phyloP scores from a whole-genome alignment of 2,113 vertebrate species.

The Poecilia latipinna region DNA sequence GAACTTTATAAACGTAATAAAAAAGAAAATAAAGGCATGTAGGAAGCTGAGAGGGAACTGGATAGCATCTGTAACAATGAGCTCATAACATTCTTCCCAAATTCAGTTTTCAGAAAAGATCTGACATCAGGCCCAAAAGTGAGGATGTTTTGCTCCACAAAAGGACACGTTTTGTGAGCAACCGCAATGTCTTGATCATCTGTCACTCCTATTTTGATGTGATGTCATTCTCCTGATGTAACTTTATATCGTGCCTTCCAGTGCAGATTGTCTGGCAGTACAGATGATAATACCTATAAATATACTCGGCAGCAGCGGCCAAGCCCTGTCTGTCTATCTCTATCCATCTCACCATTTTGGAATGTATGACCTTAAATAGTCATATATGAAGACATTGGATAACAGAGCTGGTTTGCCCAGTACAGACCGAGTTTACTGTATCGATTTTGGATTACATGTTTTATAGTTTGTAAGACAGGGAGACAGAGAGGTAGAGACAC shows the following conservation, averaged over 20 bases:
- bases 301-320: constrained; percentile 46
- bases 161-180: constrained; percentile 60
- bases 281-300: constrained; percentile 73
- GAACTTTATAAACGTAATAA: constrained; percentile 21
- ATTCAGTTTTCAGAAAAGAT: constrained; percentile 40
- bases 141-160: constrained; percentile 56
- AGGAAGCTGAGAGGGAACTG: constrained; percentile 8
- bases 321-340: constrained; percentile 56
- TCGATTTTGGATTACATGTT: background rate
- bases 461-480: background rate
- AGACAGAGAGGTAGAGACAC: too few species aligned
- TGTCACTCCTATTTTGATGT: constrained; percentile 63
- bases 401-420: constrained; percentile 30
- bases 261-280: constrained; percentile 49
- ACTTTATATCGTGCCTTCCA: constrained; percentile 60
- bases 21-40: background rate
- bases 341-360: constrained; percentile 71
- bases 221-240: constrained; percentile 70
- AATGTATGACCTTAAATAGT: constrained; percentile 77
- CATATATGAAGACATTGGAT: constrained; percentile 52
- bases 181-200: constrained; percentile 58
- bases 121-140: constrained; percentile 51
- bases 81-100: constrained; percentile 39
- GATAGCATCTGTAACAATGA: constrained; percentile 28
- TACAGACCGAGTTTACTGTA: background rate